Evolutionary conservation across 2,888 invertebrate species (phyloP), one percentile per base, ranked within the genome.

Genomic region (Cetonia aurata): DNA sequence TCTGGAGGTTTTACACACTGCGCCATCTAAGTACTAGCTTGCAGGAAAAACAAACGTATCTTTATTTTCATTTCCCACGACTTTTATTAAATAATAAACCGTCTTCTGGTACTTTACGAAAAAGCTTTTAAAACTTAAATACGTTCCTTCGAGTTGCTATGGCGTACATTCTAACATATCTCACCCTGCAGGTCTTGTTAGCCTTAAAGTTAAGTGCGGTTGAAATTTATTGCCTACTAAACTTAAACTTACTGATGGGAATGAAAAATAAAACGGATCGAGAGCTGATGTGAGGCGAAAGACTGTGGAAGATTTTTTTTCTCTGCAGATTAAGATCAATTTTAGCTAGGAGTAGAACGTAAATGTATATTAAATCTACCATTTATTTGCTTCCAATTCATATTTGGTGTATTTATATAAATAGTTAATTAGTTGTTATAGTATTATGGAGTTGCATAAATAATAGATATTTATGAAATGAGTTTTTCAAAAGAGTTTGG

Each of bases 71-170:
- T 46, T 48, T 19, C 31, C 13, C 15, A 48, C 48, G 62, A 33
- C 62, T 48, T 50, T 62, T 62, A 62, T 62, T 62, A 62, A 62
- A 50, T 62, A 62, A 62, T 62, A 62, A 62, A 37, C 62, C 48
- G 62, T 62, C 60, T 46, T 59, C 42, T 59, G 15, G 46, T 33
- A 41, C 48, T n/a, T 31, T 9, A 0, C 3, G 13, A 48, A 62
- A 62, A 62, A 48, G 62, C 62, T 62, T 62, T 62, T 62, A 62
- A 62, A 48, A 62, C 62, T 62, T 62, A 62, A 62, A 62, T 48
- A 62, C 50, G 33, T 62, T 50, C 10, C 17, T 15, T 41, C 6
- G 31, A 15, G 53, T 25, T n/a, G 53, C 31, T n/a, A 53, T 25
- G 31, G 13, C 13, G 12, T 53, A 31, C 13, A 12, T 53, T n/a